phyloP scores from a whole-genome alignment of 2,113 vertebrate genomes.

The Ondatra zibethicus region DNA sequence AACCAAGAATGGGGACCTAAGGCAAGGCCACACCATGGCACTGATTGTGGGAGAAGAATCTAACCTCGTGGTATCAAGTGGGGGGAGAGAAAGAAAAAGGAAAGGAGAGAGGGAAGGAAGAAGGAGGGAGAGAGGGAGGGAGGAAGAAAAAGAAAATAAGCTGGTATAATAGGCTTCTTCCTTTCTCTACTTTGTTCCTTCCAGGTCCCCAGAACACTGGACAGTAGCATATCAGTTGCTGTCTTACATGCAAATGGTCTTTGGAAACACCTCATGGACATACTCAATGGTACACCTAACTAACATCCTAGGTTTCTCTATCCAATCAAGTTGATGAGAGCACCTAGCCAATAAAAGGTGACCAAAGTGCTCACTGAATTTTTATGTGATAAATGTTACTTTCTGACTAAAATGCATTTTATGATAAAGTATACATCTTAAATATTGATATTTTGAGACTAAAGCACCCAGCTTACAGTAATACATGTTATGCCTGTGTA shows the following conservation, averaged over 20 bases:
- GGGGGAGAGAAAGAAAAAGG: neutral
- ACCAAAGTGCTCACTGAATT: slow-evolving; percentile 1
- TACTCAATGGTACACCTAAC: neutral
- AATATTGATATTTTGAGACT: slow-evolving; percentile 57
- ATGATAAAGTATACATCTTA: slow-evolving; percentile 2
- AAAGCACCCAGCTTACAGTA: slow-evolving; percentile 20
- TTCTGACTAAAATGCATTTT: slow-evolving; percentile 50
- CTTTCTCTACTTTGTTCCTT: neutral
- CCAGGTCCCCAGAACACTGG: neutral
- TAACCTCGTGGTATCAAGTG: neutral
- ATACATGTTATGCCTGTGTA: slow-evolving; percentile 5
- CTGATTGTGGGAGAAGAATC: neutral
- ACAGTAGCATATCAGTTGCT: neutral
- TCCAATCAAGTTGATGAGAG: neutral
- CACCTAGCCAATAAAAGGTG: neutral
- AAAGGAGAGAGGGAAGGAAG: neutral
- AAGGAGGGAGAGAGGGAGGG: accelerated
- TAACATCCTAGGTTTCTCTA: neutral
- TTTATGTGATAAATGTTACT: neutral
- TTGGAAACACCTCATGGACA: neutral
- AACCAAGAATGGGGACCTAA: neutral
- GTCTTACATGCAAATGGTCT: neutral
- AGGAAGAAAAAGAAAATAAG: too few species aligned
- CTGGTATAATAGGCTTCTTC: neutral
- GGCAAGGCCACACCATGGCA: neutral